phyloP scores from a whole-genome alignment of 2,888 invertebrate species.

The Xanthostigma xanthostigma region DNA sequence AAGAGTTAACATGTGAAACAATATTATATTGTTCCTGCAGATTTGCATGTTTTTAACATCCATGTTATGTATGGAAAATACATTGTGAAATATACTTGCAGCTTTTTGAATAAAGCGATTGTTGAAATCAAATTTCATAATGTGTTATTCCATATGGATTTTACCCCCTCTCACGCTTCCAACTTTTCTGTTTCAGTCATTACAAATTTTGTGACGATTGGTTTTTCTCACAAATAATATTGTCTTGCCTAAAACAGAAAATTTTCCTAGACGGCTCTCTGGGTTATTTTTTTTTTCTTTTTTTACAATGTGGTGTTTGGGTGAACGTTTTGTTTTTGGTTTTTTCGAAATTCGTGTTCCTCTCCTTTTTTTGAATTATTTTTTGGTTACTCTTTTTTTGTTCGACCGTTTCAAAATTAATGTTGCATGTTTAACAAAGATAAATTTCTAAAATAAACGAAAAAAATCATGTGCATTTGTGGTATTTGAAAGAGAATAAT shows the following conservation, averaged over 20 bases:
- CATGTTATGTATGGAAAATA: conserved; percentile 40
- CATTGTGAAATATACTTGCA: conserved; percentile 39
- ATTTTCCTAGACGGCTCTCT: conserved; percentile 13
- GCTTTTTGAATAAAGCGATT: conserved; percentile 50
- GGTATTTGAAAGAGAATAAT: neutral
- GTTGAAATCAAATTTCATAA: conserved; percentile 47
- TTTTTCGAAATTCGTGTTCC: no score
- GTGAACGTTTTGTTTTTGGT: no score
- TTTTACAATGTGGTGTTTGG: neutral
- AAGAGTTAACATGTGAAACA: no score
- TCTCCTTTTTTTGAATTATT: no score
- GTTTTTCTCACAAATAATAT: neutral
- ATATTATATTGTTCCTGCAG: neutral
- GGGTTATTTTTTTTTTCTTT: conserved; percentile 9
- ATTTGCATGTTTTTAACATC: conserved; percentile 12
- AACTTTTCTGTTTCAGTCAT: neutral
- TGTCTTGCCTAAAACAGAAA: neutral
- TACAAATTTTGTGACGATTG: neutral
- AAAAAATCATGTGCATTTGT: neutral
- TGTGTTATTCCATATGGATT: conserved; percentile 43
- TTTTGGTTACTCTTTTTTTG: no score
- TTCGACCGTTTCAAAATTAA: no score
- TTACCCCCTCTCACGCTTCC: no score
- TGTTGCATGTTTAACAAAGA: neutral
- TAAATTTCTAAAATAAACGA: neutral